These are phyloP conservation scores for Athalia circularis DNA, from an alignment of 2,888 invertebrate genomes.

Conservation along the genomic window DNA sequence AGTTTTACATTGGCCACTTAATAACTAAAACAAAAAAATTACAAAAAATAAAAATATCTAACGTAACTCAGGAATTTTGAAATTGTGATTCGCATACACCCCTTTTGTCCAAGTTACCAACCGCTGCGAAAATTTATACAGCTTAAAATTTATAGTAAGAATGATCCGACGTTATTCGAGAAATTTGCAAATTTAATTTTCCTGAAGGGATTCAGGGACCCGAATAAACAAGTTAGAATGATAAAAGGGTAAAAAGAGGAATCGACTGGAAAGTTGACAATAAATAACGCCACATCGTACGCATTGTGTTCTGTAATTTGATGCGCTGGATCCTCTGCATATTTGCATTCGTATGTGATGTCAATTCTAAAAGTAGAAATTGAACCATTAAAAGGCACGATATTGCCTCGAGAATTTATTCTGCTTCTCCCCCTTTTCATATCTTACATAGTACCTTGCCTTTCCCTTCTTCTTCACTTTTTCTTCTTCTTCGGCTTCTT, in stretches of 20 bases:
- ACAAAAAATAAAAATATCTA: no score
- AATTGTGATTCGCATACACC: no score
- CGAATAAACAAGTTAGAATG: not conserved
- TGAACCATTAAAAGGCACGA: slow-evolving; percentile 1
- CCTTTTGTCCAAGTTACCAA: no score
- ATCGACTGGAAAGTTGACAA: not conserved
- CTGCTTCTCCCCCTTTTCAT: not conserved
- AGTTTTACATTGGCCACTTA: no score
- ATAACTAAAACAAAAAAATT: no score
- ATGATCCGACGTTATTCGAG: not conserved
- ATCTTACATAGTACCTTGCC: not conserved
- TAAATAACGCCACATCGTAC: not conserved
- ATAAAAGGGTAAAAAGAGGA: not conserved
- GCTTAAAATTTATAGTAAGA: not conserved
- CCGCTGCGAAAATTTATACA: not conserved
- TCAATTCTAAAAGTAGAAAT: slow-evolving; percentile 36
- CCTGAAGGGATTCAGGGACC: not conserved
- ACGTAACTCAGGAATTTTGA: no score
- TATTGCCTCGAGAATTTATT: not conserved
- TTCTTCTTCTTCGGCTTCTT: not conserved
- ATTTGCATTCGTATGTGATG: slow-evolving; percentile 28
- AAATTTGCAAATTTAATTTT: not conserved
- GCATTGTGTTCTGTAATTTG: slow-evolving; percentile 8
- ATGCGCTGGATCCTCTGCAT: slow-evolving; percentile 4
- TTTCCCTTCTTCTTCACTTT: not conserved